Conservation (phyloP, 2,797 vertebrate species). For the Hydrophis major region DNA sequence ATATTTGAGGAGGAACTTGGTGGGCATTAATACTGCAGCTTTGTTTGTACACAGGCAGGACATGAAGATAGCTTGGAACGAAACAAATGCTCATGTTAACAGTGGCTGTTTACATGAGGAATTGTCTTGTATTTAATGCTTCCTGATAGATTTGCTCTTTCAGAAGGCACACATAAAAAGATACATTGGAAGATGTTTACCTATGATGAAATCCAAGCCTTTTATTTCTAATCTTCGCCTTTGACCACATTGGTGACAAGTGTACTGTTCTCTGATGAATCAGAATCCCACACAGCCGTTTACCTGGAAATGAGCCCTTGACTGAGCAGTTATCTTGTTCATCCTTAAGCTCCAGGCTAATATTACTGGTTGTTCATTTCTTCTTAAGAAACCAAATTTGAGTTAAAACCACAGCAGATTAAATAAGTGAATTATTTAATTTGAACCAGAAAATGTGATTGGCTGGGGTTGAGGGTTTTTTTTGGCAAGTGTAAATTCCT, state of each 20-base stretch:
- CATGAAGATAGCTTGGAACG: not conserved
- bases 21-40: not conserved
- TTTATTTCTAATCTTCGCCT: not conserved
- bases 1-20: not conserved
- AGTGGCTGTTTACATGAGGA: not conserved
- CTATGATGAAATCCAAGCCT: not conserved
- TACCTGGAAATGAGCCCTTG: not conserved
- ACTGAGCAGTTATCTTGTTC: not conserved
- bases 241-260: not conserved
- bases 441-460: not conserved
- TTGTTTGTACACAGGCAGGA: not conserved
- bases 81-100: not conserved
- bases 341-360: not conserved
- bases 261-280: not conserved
- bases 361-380: not conserved
- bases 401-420: not conserved
- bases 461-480: too few relatives aligned
- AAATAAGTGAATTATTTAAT: not conserved
- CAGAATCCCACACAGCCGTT: not conserved
- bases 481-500: not conserved
- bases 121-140: not conserved
- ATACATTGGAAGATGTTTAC: not conserved
- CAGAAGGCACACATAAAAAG: too few relatives aligned
- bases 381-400: not conserved
- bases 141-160: not conserved